Evolutionary conservation across 2,113 vertebrate genomes (phyloP).

Genomic region (Jacana jacana): DNA sequence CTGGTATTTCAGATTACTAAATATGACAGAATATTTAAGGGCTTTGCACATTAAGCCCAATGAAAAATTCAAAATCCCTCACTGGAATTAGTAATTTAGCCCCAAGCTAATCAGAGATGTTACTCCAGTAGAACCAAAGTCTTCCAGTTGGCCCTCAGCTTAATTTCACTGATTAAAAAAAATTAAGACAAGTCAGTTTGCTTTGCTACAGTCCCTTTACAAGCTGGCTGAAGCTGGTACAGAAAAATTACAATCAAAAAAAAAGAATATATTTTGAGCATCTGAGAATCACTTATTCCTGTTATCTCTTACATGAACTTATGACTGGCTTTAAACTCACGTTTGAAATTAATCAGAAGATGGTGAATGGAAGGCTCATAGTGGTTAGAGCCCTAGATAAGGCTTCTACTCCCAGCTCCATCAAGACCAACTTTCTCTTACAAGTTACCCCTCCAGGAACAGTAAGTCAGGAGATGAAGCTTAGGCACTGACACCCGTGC

Average conservation of each 20-base stretch:
- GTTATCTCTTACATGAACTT: neutral
- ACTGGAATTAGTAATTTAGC: slow-evolving; percentile 51
- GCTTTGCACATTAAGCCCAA: slow-evolving; percentile 42
- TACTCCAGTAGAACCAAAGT: slow-evolving; percentile 44
- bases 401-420: neutral
- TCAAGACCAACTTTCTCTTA: neutral
- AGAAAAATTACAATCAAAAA: neutral
- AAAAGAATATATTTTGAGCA: neutral
- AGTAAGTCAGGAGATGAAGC: neutral
- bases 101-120: slow-evolving; percentile 39
- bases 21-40: slow-evolving; percentile 55
- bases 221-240: neutral
- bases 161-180: slow-evolving; percentile 49
- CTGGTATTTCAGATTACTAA: slow-evolving; percentile 25
- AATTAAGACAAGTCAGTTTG: slow-evolving; percentile 37
- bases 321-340: neutral
- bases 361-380: neutral
- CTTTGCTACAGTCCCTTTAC: slow-evolving; percentile 30
- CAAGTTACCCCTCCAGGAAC: neutral
- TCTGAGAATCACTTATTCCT: neutral
- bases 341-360: neutral
- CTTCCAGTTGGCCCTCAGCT: slow-evolving; percentile 48
- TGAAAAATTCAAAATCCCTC: slow-evolving; percentile 42
- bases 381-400: neutral
- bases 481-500: neutral